Conservation (phyloP, 2,888 invertebrate genomes). For the Octonoba sinensis region DNA sequence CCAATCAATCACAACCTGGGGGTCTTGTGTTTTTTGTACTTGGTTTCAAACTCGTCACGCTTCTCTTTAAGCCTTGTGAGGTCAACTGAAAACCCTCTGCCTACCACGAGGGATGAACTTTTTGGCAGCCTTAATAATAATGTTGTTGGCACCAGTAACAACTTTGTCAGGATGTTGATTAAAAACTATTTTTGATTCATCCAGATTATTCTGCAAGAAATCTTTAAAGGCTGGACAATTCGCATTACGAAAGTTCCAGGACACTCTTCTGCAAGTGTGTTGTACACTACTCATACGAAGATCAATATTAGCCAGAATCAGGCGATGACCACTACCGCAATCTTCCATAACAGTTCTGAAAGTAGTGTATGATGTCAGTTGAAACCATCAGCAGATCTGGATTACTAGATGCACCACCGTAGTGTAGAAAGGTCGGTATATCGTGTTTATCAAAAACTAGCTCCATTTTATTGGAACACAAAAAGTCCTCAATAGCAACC, state of each 20-base stretch:
- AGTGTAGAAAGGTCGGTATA: constrained; percentile 1
- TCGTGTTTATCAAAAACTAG: not conserved
- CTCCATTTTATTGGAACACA: not conserved
- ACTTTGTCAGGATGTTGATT: constrained; percentile 1
- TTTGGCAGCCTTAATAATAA: constrained; percentile 7
- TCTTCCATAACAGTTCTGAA: constrained; percentile 3
- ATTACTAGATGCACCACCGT: not conserved
- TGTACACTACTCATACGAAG: not conserved
- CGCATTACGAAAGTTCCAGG: not conserved
- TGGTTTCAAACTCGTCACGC: not conserved
- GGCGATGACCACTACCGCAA: constrained; percentile 1
- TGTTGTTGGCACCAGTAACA: not conserved
- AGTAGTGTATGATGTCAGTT: constrained; percentile 2
- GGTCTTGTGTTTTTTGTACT: not conserved
- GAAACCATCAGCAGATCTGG: not conserved
- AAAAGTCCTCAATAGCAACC: not conserved
- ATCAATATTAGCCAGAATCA: not conserved
- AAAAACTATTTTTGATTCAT: not conserved
- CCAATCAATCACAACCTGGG: constrained; percentile 15
- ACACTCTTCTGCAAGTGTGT: not conserved
- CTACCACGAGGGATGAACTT: not conserved
- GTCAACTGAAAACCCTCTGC: too few relatives aligned
- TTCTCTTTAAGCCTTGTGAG: too few relatives aligned
- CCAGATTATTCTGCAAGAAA: constrained; percentile 1
- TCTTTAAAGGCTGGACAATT: not conserved